phyloP scores from a whole-genome alignment of 2,888 invertebrate genomes.

The Tromatobia lineatoria region DNA sequence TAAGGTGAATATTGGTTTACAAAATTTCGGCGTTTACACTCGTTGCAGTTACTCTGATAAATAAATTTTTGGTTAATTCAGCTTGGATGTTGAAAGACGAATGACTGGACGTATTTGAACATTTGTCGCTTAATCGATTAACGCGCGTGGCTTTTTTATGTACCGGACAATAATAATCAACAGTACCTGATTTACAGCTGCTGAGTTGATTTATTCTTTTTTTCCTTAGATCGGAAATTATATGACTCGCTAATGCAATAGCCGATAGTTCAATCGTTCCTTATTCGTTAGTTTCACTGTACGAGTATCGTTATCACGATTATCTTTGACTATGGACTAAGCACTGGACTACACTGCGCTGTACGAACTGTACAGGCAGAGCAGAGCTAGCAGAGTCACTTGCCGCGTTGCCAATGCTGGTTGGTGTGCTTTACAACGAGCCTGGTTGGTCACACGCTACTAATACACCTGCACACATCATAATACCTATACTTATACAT shows the following conservation, averaged over 20 bases:
- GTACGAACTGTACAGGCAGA: not conserved
- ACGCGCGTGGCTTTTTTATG: not conserved
- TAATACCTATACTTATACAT: too few relatives aligned
- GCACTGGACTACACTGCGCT: slow-evolving; percentile 2
- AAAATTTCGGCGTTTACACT: not conserved
- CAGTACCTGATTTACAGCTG: not conserved
- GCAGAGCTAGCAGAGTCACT: not conserved
- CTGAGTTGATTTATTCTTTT: not conserved
- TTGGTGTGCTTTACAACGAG: not conserved
- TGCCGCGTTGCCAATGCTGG: slow-evolving; percentile 9
- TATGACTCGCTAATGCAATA: not conserved
- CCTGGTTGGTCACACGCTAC: not conserved
- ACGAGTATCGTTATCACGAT: not conserved
- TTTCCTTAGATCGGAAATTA: not conserved
- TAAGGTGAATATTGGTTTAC: slow-evolving; percentile 7
- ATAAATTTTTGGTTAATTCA: not conserved
- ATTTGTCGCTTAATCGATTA: not conserved
- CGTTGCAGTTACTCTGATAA: not conserved
- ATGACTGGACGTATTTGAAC: not conserved
- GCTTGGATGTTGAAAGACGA: not conserved
- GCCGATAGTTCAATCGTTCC: not conserved
- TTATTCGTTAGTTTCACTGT: not conserved
- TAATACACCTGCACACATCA: not conserved
- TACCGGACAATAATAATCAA: not conserved
- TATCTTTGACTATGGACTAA: not conserved